Conservation (phyloP, 2,888 invertebrate species). For the Dione juno region DNA sequence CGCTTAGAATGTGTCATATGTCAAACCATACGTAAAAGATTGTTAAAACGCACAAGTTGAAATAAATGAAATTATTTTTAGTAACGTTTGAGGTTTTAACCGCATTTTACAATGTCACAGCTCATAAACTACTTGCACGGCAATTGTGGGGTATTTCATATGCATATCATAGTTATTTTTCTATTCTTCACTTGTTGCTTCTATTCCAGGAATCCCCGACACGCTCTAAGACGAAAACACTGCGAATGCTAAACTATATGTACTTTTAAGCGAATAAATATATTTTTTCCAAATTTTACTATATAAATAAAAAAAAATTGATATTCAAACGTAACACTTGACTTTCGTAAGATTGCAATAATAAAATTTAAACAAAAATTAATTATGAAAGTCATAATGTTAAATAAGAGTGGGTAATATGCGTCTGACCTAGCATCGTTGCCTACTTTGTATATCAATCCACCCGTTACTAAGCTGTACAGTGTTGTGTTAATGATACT, state of each 20-base stretch:
- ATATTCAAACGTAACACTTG: background rate
- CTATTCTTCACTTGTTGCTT: background rate
- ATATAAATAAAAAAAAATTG: no score
- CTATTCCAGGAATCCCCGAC: no score
- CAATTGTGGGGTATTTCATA: constrained; percentile 22
- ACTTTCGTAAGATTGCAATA: background rate
- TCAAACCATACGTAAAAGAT: no score
- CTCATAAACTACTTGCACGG: constrained; percentile 16
- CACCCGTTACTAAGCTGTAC: constrained; percentile 33
- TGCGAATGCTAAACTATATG: no score
- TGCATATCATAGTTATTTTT: background rate
- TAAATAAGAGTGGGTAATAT: constrained; percentile 37
- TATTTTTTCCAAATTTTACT: no score
- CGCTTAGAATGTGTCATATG: no score
- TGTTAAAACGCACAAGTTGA: constrained; percentile 2
- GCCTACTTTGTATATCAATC: constrained; percentile 37
- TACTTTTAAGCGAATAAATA: no score
- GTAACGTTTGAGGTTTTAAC: constrained; percentile 35
- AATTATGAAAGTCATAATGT: constrained; percentile 31
- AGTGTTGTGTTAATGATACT: constrained; percentile 25
- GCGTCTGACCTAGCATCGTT: constrained; percentile 40
- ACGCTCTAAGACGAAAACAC: no score
- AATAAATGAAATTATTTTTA: constrained; percentile 1
- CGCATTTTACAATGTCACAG: constrained; percentile 39
- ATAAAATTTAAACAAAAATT: constrained; percentile 7